A percentile compares a stretch with the other conserved stretches of the same genome.
Conservation (phyloP, 2,888 invertebrate genomes). For the Parochlus steinenii region DNA sequence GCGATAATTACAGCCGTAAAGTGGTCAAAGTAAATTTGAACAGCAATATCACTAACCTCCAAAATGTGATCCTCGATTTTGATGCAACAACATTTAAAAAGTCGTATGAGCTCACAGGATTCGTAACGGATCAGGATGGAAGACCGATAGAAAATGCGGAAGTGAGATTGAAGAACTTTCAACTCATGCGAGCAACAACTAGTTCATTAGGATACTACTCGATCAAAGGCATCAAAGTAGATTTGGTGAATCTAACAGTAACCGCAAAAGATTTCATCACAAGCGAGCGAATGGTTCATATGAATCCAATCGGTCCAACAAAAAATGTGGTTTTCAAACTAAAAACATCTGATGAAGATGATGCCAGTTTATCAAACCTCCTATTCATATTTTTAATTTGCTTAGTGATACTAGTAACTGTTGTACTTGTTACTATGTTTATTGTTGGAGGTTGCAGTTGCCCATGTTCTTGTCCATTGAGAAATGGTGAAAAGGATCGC, state of each 20-base stretch:
- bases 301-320: slow-evolving; percentile 1
- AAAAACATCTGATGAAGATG: neutral
- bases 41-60: slow-evolving; percentile 21
- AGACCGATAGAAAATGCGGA: slow-evolving; percentile 36
- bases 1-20: slow-evolving; percentile 40
- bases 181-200: slow-evolving; percentile 12
- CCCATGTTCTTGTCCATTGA: neutral
- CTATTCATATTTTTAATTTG: slow-evolving; percentile 9
- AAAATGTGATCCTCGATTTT: slow-evolving; percentile 14
- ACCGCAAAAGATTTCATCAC: slow-evolving; percentile 3
- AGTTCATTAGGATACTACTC: slow-evolving; percentile 9
- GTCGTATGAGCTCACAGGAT: slow-evolving; percentile 25
- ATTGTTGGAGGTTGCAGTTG: slow-evolving; percentile 4
- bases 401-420: slow-evolving; percentile 1
- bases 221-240: slow-evolving; percentile 13
- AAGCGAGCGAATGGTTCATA: slow-evolving; percentile 5
- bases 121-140: slow-evolving; percentile 45
- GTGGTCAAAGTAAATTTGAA: slow-evolving; percentile 30
- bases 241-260: slow-evolving; percentile 6
- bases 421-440: slow-evolving; percentile 4
- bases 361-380: slow-evolving; percentile 5
- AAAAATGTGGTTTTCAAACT: slow-evolving; percentile 9
- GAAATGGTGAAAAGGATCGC: neutral
- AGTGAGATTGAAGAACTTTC: slow-evolving; percentile 8
- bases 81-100: neutral